Percentiles rank a stretch among this genome's conserved stretches.
These are phyloP conservation scores for Oithona nana DNA, from an alignment of 2,888 invertebrate species.

Conservation along the genomic window DNA sequence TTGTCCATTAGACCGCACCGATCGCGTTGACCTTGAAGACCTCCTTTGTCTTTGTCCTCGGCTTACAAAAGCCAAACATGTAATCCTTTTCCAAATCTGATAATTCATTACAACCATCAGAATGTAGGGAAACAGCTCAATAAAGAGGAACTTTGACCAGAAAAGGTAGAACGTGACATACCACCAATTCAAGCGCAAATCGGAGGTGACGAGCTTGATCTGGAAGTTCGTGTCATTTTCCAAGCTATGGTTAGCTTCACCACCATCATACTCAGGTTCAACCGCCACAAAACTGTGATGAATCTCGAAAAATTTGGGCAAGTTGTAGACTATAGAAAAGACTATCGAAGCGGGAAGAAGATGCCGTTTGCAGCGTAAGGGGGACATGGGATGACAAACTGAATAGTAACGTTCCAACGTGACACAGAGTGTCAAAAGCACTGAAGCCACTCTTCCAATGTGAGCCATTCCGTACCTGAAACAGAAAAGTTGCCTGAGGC, in stretches of 20 bases:
- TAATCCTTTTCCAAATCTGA: not conserved
- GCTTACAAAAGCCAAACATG: not conserved
- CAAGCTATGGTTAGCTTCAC: not conserved
- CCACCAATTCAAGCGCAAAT: not conserved
- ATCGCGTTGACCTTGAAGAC: too few relatives aligned
- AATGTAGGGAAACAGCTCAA: slow-evolving; percentile 2
- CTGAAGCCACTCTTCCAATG: slow-evolving; percentile 1
- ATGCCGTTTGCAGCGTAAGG: not conserved
- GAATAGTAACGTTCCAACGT: slow-evolving; percentile 11
- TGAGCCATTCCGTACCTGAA: slow-evolving; percentile 5
- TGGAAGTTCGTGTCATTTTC: not conserved
- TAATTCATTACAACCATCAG: not conserved
- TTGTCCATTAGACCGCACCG: not conserved
- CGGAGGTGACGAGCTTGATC: not conserved
- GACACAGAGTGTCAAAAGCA: not conserved
- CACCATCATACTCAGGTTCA: not conserved
- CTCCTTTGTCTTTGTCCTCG: not conserved
- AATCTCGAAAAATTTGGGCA: slow-evolving; percentile 2
- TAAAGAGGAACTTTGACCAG: slow-evolving; percentile 10
- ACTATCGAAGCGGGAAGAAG: not conserved
- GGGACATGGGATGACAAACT: not conserved
- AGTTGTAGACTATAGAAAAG: slow-evolving; percentile 1
- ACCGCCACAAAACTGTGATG: not conserved
- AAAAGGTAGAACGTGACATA: slow-evolving; percentile 1
- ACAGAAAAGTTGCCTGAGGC: too few relatives aligned